These are phyloP conservation scores for Tylochromis polylepis DNA, from an alignment of 2,113 vertebrate species.

Conservation along the genomic window DNA sequence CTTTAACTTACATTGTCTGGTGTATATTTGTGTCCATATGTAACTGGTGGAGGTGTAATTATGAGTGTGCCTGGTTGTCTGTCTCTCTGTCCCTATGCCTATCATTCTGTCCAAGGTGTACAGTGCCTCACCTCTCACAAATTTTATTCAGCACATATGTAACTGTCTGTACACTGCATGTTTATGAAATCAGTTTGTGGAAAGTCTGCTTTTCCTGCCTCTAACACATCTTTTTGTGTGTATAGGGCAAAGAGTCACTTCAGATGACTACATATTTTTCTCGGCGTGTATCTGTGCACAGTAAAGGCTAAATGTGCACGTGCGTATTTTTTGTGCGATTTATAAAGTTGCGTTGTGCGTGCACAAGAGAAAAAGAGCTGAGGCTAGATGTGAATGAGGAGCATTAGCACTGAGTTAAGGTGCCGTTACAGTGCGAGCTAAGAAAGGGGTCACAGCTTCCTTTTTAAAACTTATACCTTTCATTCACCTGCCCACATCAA, in stretches of 20 bases:
- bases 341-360: background rate
- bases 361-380: background rate
- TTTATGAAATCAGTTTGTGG: background rate
- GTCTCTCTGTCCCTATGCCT: background rate
- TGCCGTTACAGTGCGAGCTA: conserved; percentile 2
- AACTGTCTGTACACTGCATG: background rate
- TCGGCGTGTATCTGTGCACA: background rate
- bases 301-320: background rate
- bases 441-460: conserved; percentile 40
- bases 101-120: background rate
- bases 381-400: conserved; percentile 11
- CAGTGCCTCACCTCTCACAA: background rate
- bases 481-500: background rate
- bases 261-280: background rate
- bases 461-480: background rate
- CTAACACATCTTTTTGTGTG: background rate
- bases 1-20: background rate
- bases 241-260: background rate
- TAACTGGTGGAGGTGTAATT: background rate
- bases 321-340: background rate
- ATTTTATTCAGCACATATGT: background rate
- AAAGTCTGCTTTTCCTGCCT: background rate
- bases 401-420: conserved; percentile 50
- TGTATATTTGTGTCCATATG: background rate
- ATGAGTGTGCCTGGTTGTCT: background rate